Evolutionary conservation across 1,140 invertebrate species (phyloP), one percentile per base, ranked within the genome.

Genomic region (Palaemon carinicauda): DNA sequence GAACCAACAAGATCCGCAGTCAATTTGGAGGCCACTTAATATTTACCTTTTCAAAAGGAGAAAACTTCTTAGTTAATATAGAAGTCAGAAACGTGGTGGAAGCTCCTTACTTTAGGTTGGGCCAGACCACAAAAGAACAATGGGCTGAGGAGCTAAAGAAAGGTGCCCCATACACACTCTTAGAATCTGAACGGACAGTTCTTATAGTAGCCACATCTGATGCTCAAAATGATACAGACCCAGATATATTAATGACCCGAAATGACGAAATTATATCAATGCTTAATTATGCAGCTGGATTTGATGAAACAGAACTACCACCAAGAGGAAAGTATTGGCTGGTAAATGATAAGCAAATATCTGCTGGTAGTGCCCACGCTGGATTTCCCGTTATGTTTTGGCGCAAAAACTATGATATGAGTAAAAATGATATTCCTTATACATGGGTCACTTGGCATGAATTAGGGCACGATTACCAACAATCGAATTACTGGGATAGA

Each of bases 21-120:
- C 80, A 82, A 51, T 82, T 53, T 75, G 80, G 80, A 27, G 80
- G 80, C 14, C 73, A 74, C 31, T 54, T 82, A 24, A 82, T 82
- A 24, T 82, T 82, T 10, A 82, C 41, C 17, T 82, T 33, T 33
- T 65, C 52, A 52, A 51, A 74, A 41, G 80, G 80, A 7, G 65
- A 74, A 14, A 73, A 73, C 51, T 82, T 82, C 52, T 27, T n/a
- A 1, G 33, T 73, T 51, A 51, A 29, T 73, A 41, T 69, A n/a
- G 80, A 82, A 69, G 80, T 82, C 17, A 71, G 14, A 19, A 82
- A 82, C 53, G 60, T 82, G 52, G 69, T 82, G 12, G 60, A 51
- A 52, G 50, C 51, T 54, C 65, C 80, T n/a, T 65, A 54, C 31
- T 82, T 74, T 74, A 73, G 24, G 12, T 21, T 82, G 21, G 69